Percentiles rank a stretch among this genome's conserved stretches.
Conservation (phyloP, 2,888 invertebrate species). For the Drosophila mimetica region DNA sequence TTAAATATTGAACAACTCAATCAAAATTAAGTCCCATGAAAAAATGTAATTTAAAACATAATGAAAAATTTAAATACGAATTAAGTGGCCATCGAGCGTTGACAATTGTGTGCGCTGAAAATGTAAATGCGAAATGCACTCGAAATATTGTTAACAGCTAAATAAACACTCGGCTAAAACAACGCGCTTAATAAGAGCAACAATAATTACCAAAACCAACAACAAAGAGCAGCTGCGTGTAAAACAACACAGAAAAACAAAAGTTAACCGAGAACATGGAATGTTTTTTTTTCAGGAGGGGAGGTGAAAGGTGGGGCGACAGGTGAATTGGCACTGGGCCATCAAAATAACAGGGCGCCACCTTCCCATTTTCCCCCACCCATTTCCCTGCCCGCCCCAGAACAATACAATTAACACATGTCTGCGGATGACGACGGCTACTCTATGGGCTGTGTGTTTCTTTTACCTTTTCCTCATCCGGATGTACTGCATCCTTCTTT, state of each 20-base stretch:
- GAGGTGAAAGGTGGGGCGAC: slow-evolving; percentile 5
- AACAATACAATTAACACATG: slow-evolving; percentile 67
- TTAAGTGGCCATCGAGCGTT: not conserved
- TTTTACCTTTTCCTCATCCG: slow-evolving; percentile 7
- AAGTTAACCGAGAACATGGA: slow-evolving; percentile 13
- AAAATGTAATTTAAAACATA: slow-evolving; percentile 19
- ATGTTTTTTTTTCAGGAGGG: not conserved
- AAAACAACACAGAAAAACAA: slow-evolving; percentile 40
- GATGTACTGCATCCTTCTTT: slow-evolving; percentile 14
- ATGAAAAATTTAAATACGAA: slow-evolving; percentile 22
- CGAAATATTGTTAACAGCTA: slow-evolving; percentile 61
- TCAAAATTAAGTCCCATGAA: not conserved
- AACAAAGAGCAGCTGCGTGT: slow-evolving; percentile 35
- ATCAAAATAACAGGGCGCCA: slow-evolving; percentile 59
- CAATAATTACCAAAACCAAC: slow-evolving; percentile 20
- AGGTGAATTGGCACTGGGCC: slow-evolving; percentile 67
- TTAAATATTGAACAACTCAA: not conserved
- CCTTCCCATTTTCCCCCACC: not conserved
- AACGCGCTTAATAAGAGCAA: slow-evolving; percentile 15
- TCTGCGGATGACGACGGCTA: slow-evolving; percentile 62
- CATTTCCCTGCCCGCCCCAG: not conserved
- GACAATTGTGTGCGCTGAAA: slow-evolving; percentile 11
- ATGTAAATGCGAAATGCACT: slow-evolving; percentile 47
- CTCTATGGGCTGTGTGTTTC: slow-evolving; percentile 29
- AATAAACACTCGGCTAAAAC: slow-evolving; percentile 44